Evolutionary conservation across 2,888 invertebrate genomes (phyloP).

Genomic region (Athalia cordata): DNA sequence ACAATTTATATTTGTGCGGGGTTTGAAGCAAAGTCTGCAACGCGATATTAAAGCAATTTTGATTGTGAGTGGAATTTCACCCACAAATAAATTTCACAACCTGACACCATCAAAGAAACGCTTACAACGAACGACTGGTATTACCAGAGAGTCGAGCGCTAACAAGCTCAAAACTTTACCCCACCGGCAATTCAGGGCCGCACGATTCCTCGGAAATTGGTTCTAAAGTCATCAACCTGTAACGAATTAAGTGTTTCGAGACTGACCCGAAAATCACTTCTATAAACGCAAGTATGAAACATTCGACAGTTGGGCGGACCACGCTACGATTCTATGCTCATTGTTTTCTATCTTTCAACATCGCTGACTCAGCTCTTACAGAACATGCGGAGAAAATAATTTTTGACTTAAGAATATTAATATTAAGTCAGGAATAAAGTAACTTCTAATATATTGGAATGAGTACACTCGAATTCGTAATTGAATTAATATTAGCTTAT

Average conservation of each 20-base stretch:
- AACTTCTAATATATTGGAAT: no score
- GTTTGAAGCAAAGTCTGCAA: background rate
- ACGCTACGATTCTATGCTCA: no score
- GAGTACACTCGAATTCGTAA: no score
- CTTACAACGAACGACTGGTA: slow-evolving; percentile 19
- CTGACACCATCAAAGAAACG: background rate
- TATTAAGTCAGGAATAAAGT: no score
- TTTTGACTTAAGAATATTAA: no score
- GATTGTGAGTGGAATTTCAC: background rate
- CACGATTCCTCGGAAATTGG: slow-evolving; percentile 68
- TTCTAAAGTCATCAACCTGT: slow-evolving; percentile 59
- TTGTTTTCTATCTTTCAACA: background rate
- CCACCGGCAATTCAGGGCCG: slow-evolving; percentile 51
- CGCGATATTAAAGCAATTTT: background rate
- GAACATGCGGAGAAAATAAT: no score
- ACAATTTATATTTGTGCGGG: background rate
- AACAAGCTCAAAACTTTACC: slow-evolving; percentile 60
- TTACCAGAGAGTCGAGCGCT: slow-evolving; percentile 44
- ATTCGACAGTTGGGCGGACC: background rate
- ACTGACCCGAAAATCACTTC: slow-evolving; percentile 56
- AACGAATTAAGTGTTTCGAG: slow-evolving; percentile 66
- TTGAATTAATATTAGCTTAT: no score
- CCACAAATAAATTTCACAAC: background rate
- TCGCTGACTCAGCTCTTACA: no score
- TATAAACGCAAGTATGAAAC: slow-evolving; percentile 3